Percentiles rank a stretch among this genome's conserved stretches.
These are phyloP conservation scores for Myocastor coypus DNA, from an alignment of 2,113 vertebrate species.

Conservation along the genomic window DNA sequence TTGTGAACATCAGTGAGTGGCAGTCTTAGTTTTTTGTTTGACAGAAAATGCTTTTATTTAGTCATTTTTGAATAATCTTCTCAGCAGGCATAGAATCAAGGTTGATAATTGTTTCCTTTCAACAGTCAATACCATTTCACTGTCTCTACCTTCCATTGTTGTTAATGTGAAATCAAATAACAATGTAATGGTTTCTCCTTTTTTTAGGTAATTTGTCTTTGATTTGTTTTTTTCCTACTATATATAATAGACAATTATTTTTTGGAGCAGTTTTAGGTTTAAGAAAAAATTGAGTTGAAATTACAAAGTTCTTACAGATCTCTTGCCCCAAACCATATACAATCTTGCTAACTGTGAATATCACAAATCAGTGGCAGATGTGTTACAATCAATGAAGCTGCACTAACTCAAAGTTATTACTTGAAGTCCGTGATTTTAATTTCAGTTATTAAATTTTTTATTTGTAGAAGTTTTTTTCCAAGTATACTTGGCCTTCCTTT, in stretches of 20 bases:
- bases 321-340: background rate
- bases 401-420: background rate
- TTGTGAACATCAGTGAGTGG: background rate
- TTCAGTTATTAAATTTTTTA: constrained; percentile 44
- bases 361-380: background rate
- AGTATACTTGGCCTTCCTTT: constrained; percentile 5
- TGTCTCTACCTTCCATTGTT: background rate
- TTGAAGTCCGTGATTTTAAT: background rate
- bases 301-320: background rate
- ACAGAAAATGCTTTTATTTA: constrained; percentile 26
- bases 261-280: constrained; percentile 13
- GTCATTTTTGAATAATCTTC: constrained; percentile 20
- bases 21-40: constrained; percentile 43
- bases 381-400: background rate
- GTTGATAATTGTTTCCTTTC: constrained; percentile 19
- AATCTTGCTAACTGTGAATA: background rate
- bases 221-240: background rate
- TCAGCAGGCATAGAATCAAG: background rate
- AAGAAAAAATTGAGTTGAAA: background rate
- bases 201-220: constrained; percentile 24
- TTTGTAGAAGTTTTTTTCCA: constrained; percentile 18
- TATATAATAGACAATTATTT: background rate
- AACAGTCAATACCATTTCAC: background rate
- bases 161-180: constrained; percentile 41
- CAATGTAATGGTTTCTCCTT: background rate